Evolutionary conservation across 1,140 invertebrate genomes (phyloP).

Genomic region (Teleopsis dalmanni): DNA sequence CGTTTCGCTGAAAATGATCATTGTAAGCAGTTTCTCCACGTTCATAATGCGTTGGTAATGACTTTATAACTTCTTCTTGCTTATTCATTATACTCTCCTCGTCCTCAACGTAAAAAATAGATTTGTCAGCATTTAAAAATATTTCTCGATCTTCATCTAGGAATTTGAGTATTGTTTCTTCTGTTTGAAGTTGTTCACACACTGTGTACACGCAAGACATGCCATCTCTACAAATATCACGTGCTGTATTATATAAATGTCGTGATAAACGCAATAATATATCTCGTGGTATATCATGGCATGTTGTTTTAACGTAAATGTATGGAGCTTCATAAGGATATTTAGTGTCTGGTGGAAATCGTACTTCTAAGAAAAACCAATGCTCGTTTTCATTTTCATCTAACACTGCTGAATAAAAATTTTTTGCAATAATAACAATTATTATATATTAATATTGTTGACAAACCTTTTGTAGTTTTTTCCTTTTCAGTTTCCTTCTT

Average conservation of each 20-base stretch:
- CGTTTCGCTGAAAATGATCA: slow-evolving; percentile 44
- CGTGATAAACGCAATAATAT: slow-evolving; percentile 56
- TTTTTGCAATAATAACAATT: background rate
- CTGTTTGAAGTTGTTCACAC: slow-evolving; percentile 60
- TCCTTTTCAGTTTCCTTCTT: slow-evolving; percentile 18
- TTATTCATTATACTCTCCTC: slow-evolving; percentile 7
- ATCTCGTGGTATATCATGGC: slow-evolving; percentile 51
- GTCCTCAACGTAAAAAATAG: slow-evolving; percentile 30
- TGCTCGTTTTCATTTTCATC: slow-evolving; percentile 36
- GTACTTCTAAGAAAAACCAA: slow-evolving; percentile 59
- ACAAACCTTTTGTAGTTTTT: background rate
- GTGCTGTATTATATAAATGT: slow-evolving; percentile 57
- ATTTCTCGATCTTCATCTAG: slow-evolving; percentile 50
- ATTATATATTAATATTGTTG: background rate
- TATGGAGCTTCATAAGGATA: slow-evolving; percentile 66
- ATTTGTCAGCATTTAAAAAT: slow-evolving; percentile 48
- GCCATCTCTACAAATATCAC: slow-evolving; percentile 53
- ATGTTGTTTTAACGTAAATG: slow-evolving; percentile 57
- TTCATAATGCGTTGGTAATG: slow-evolving; percentile 52
- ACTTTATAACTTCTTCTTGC: background rate
- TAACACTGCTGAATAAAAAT: slow-evolving; percentile 6
- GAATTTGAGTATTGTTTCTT: slow-evolving; percentile 55
- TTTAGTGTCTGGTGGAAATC: slow-evolving; percentile 58
- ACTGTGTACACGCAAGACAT: slow-evolving; percentile 61
- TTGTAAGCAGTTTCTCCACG: slow-evolving; percentile 45